Evolutionary conservation across 2,113 vertebrate genomes (phyloP), one percentile per base, ranked within the genome.

Genomic region (Mobula hypostoma): DNA sequence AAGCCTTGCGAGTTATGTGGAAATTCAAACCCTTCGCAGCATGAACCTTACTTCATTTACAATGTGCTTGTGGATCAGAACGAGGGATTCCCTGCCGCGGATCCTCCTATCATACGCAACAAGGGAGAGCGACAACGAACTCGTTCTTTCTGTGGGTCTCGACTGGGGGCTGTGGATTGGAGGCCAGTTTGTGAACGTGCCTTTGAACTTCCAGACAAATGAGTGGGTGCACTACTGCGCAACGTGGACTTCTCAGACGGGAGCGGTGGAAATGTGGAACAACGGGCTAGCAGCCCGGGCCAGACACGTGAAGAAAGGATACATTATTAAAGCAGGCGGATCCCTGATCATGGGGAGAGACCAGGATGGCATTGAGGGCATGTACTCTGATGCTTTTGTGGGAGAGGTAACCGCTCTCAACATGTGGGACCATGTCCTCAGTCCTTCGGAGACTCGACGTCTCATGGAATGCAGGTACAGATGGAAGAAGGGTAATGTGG

Each of bases 191-290:
- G 94, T 97, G 72, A 97, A 97, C 94, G 96, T 98, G 72, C 96
- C 96, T 0, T 94, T 97, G 91, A 95, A 95, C 77, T 95, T 95
- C 1, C 85, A 32, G 27, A 94, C 96, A 0, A 94, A 94, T 4
- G 95, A 95, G 0, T 98, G 98, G 97, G 95, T 95, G 72, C 97
- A 98, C 95, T 97, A 96, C 95, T 98, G 97, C 90, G 0, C 97
- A 27, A 96, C 96, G 0, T 98, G 97, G 98, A 95, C 95, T 0
- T 97, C 98, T 56, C 95, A 95, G 76, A 94, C 94, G 0, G 98
- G 98, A 0, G 94, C 61, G 0, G 96, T 95, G 0, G 94, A 94
- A 8, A 94, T 98, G 11, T 98, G 97, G 97, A 96, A 98, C 56
- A 97, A 97, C 0, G 97, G 98, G 0, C 95, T 95, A 2, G 96